Base-by-base conservation (phyloP, 2,797 vertebrate genomes). In the Lutjanus argentimaculatus region DNA sequence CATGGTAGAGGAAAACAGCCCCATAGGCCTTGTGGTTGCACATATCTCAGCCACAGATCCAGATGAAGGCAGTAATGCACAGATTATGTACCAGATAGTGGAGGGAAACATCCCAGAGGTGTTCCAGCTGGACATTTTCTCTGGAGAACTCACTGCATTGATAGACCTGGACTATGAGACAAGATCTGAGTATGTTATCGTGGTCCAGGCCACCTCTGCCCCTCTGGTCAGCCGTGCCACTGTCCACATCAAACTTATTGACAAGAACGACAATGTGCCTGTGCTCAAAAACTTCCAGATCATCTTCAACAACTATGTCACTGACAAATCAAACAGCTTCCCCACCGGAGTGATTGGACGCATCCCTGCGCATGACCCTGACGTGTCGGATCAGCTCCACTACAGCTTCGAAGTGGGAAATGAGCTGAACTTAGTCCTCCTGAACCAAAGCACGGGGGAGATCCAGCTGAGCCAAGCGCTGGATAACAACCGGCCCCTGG, bases 21-120 rank as follows among this genome's bases (percentile, higher is more conserved):
- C 98, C 72, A 97, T 99, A 0, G 98, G 98, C 6, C 77, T 98
- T 2, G 97, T 97, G 1, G 97, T 99, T 61, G 97, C 97, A 15
- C 94, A 96, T 1, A 96, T 99, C 85, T 97, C 95, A 0, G 98
- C 98, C 85, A 97, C 97, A 0, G 98, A 99, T 85, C 98, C 98
- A 0, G 98, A 99, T 0, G 98, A 99, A 92, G 98, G 98, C 76
- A 98, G 97, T 72, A 99, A 99, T 0, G 98, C 98, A 2, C 98
- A 99, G 91, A 97, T 99, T 72, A 99, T 99, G 98, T 99, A 99
- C 90, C 98, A 99, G 90, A 99, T 99, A 0, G 97, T 99, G 43
- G 98, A 99, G 82, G 98, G 98, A 17, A 99, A 99, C 93, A 98
- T 99, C 85, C 98, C 98, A 0, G 98, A 99, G 90, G 96, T 98